phyloP scores from a whole-genome alignment of 2,113 vertebrate genomes.

The Prunella fulvescens region DNA sequence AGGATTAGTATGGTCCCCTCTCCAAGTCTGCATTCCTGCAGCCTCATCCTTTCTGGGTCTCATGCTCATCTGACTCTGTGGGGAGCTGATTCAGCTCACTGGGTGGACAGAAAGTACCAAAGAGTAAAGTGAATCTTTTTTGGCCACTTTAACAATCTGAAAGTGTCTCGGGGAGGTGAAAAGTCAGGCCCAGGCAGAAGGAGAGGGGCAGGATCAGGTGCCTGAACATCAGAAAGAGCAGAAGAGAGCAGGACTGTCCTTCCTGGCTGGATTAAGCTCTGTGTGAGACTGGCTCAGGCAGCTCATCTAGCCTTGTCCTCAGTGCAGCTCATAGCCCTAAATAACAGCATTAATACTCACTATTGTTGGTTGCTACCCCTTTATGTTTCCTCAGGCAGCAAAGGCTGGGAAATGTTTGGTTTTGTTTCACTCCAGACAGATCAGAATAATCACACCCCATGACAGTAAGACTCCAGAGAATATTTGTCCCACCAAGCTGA shows the following conservation, averaged over 20 bases:
- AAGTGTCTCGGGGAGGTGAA: background rate
- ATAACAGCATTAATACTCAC: background rate
- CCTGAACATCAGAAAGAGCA: background rate
- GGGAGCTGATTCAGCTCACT: background rate
- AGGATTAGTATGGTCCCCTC: background rate
- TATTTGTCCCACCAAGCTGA: background rate
- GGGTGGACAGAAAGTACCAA: background rate
- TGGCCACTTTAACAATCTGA: background rate
- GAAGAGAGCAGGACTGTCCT: background rate
- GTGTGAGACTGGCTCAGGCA: background rate
- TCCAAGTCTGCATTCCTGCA: background rate
- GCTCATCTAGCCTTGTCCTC: background rate
- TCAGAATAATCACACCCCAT: background rate
- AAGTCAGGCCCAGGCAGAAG: background rate
- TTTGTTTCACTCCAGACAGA: background rate
- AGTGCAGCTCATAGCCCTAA: background rate
- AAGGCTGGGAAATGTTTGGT: background rate
- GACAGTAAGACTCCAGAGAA: background rate
- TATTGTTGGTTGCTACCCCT: background rate
- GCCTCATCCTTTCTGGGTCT: background rate
- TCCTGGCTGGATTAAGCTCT: background rate
- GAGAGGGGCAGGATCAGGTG: background rate
- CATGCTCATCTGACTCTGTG: background rate
- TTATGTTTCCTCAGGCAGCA: background rate
- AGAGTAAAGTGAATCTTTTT: background rate